Evolutionary conservation across 2,888 invertebrate genomes (phyloP).

Genomic region (Bombyx huttoni): DNA sequence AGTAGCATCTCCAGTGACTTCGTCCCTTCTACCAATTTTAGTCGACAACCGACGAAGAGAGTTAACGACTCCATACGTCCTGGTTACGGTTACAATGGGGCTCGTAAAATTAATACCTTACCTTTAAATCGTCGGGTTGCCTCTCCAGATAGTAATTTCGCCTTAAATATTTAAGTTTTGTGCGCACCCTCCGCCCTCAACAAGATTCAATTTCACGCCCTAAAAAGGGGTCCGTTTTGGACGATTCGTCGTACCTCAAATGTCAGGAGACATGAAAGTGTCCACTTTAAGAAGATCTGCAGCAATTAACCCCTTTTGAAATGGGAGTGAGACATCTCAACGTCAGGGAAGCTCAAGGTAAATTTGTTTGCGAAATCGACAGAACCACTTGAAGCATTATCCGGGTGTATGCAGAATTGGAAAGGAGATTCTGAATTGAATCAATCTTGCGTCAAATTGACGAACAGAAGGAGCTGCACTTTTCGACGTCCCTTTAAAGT

Average conservation of each 20-base stretch:
- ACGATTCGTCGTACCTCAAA: constrained; percentile 55
- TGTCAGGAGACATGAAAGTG: constrained; percentile 56
- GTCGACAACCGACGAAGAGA: constrained; percentile 52
- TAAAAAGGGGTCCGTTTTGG: constrained; percentile 58
- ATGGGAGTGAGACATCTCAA: constrained; percentile 16
- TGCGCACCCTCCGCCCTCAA: constrained; percentile 59
- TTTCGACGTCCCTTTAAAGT: constrained; percentile 28
- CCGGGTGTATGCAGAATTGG: constrained; percentile 56
- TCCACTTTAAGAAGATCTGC: constrained; percentile 37
- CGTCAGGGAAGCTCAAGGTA: constrained; percentile 30
- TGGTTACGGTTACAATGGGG: constrained; percentile 50
- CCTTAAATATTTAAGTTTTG: constrained; percentile 70
- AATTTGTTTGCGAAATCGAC: constrained; percentile 30
- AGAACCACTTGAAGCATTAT: constrained; percentile 54
- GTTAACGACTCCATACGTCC: constrained; percentile 63
- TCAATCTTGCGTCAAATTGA: constrained; percentile 65
- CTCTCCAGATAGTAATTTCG: constrained; percentile 58
- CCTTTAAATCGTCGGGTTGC: constrained; percentile 45
- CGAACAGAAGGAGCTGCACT: constrained; percentile 32
- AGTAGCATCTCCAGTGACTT: constrained; percentile 29
- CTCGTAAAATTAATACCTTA: constrained; percentile 68
- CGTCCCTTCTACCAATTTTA: constrained; percentile 36
- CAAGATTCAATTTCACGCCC: constrained; percentile 72
- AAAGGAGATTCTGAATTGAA: constrained; percentile 54
- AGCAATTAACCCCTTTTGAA: constrained; percentile 25